Evolutionary conservation across 2,888 invertebrate species (phyloP).

Genomic region (Selenia dentaria): DNA sequence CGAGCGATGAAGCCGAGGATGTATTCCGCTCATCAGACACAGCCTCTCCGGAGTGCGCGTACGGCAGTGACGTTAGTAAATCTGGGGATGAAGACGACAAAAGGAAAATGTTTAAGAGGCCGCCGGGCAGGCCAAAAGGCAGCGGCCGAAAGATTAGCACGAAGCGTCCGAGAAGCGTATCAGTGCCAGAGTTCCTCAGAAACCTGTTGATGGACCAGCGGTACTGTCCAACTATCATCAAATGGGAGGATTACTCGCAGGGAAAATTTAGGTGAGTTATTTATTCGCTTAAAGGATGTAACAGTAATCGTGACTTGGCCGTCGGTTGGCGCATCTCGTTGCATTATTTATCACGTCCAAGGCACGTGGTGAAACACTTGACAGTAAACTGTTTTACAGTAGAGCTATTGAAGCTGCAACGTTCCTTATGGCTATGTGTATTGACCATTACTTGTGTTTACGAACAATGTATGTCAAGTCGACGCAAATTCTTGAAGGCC

Average conservation of each 20-base stretch:
- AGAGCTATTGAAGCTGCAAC: conserved; percentile 43
- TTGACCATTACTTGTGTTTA: conserved; percentile 40
- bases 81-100: conserved; percentile 78
- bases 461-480: conserved; percentile 22
- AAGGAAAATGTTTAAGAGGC: conserved; percentile 73
- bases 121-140: conserved; percentile 83
- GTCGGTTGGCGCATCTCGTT: conserved; percentile 45
- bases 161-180: conserved; percentile 77
- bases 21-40: conserved; percentile 64
- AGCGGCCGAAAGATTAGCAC: conserved; percentile 68
- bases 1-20: conserved; percentile 75
- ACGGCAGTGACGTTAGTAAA: conserved; percentile 73
- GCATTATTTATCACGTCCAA: conserved; percentile 62
- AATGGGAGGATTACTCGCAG: conserved; percentile 93
- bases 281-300: conserved; percentile 9
- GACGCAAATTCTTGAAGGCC: conserved; percentile 20
- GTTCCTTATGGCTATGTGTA: conserved; percentile 28
- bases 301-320: conserved; percentile 51
- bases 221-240: conserved; percentile 92
- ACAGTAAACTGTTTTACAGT: conserved; percentile 60
- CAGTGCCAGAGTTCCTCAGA: conserved; percentile 94
- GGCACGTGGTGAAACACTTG: conserved; percentile 63
- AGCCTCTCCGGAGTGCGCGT: conserved; percentile 69
- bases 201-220: conserved; percentile 90
- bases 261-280: conserved; percentile 89